A percentile compares a stretch with the other conserved stretches of the same genome.
Evolutionary conservation across 2,113 vertebrate genomes (phyloP).

Genomic region (Nycticryphes semicollaris): DNA sequence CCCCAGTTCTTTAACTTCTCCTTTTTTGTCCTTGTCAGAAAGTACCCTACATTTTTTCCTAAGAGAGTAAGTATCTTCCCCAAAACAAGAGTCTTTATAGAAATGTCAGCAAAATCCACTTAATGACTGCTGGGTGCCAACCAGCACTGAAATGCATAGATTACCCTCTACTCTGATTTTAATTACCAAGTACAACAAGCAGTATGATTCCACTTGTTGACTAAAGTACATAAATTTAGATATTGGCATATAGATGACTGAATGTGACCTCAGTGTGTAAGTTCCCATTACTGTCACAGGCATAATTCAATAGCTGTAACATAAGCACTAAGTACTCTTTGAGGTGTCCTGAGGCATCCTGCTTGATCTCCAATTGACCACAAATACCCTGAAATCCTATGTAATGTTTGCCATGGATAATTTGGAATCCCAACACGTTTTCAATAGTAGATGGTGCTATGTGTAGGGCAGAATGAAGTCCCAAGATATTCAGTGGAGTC

Average conservation of each 20-base stretch:
- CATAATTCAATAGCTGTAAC: neutral
- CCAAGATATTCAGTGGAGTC: neutral
- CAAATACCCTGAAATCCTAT: neutral
- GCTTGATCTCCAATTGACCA: neutral
- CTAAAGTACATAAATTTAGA: neutral
- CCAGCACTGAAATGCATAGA: neutral
- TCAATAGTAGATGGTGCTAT: fast-evolving
- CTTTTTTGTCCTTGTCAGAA: neutral
- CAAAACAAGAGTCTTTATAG: neutral
- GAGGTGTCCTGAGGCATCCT: neutral
- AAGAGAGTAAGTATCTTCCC: neutral
- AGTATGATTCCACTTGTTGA: neutral
- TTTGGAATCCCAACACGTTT: fast-evolving
- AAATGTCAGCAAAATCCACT: neutral
- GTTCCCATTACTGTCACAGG: fast-evolving
- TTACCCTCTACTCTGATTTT: neutral
- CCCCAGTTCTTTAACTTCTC: neutral
- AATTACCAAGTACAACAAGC: neutral
- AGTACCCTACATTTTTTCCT: fast-evolving
- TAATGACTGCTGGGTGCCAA: neutral
- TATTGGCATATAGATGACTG: neutral
- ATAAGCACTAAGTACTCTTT: neutral
- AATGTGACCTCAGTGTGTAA: neutral
- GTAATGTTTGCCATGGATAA: neutral
- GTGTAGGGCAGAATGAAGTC: neutral